These are phyloP conservation scores for Megalops cyprinoides DNA, from an alignment of 2,797 vertebrate genomes.

Conservation along the genomic window DNA sequence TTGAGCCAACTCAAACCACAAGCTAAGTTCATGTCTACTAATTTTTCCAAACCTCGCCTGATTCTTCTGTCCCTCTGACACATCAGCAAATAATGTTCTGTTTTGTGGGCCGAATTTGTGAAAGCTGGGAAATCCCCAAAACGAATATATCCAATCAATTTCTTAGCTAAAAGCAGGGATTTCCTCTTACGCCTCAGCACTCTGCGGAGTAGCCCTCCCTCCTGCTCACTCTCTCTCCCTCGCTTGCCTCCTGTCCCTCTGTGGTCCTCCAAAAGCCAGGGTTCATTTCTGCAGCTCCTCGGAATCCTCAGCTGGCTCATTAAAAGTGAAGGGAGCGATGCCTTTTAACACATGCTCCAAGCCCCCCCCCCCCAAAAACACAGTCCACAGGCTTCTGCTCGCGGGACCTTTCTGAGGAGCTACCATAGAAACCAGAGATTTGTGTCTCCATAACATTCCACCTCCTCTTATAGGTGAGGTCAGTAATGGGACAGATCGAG, in stretches of 20 bases:
- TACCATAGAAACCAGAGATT: conserved; percentile 21
- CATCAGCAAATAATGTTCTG: too few species aligned
- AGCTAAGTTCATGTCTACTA: too few species aligned
- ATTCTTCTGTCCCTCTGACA: too few species aligned
- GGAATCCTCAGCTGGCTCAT: conserved; percentile 55
- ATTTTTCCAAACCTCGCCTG: too few species aligned
- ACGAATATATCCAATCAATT: too few species aligned
- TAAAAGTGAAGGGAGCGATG: conserved; percentile 52
- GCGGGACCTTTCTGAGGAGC: neutral
- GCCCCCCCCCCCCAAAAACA: conserved; percentile 19
- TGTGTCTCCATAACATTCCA: conserved; percentile 18
- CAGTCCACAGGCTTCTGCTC: neutral
- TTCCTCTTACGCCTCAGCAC: too few species aligned
- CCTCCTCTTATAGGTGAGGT: conserved; percentile 17
- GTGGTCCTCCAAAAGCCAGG: neutral
- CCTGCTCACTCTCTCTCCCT: neutral
- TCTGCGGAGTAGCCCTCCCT: neutral
- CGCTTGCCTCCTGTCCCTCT: neutral
- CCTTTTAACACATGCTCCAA: conserved; percentile 51
- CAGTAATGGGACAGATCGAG: neutral
- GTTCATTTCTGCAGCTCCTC: conserved; percentile 38
- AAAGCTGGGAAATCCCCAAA: too few species aligned
- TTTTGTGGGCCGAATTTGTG: too few species aligned
- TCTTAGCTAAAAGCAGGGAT: too few species aligned
- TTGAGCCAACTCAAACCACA: too few species aligned